Evolutionary conservation across 2,797 vertebrate species (phyloP), one percentile per base, ranked within the genome.

Genomic region (Anomalospiza imberbis): DNA sequence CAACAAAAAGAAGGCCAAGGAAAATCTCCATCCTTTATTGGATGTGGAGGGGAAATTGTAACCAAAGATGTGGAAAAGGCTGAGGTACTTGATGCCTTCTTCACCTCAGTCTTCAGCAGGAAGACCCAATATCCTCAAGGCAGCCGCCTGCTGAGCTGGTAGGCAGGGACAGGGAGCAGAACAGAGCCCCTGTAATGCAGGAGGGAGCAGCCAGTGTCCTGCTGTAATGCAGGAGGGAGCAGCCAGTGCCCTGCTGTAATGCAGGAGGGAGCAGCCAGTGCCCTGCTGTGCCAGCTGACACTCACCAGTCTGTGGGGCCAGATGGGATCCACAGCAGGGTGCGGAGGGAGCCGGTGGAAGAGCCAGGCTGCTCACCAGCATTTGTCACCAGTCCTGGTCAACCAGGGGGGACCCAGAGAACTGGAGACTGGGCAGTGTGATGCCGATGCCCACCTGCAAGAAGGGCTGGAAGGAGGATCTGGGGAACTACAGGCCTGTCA

Each of bases 111-210:
- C 44, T 57, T 57, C 51, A 24, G 2, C 50, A 50, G 50, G 22
- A 42, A 32, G 34, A 13, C 26, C 7, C 0, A 1, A 26, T 21
- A 8, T 9, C 40, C 34, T 70, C 48, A 4, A 44, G 55, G 47
- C 29, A 61, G 19, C 29, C 1, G 0, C 6, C 29, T 20, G 48
- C 53, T 22, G 54, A 25, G 42, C 4, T 34, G 40, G 19, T 17
- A 4, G 48, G 16, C 20, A 55, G 55, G 55, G 13, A 17, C 26
- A 45, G 20, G 62, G 38, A 54, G 48, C 40, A 62, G 53, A 13
- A 12, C 6, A 36, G 44, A n/a, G 9, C 34, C 60, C 48, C 50
- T 51, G 51, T 2, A 17, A 53, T 53, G 44, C 81, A 34, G 60
- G 44, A 34, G 70, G 25, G 38, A 34, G 47, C 67, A 26, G 36